phyloP scores from a whole-genome alignment of 2,113 vertebrate genomes.

The Neoarius graeffei region DNA sequence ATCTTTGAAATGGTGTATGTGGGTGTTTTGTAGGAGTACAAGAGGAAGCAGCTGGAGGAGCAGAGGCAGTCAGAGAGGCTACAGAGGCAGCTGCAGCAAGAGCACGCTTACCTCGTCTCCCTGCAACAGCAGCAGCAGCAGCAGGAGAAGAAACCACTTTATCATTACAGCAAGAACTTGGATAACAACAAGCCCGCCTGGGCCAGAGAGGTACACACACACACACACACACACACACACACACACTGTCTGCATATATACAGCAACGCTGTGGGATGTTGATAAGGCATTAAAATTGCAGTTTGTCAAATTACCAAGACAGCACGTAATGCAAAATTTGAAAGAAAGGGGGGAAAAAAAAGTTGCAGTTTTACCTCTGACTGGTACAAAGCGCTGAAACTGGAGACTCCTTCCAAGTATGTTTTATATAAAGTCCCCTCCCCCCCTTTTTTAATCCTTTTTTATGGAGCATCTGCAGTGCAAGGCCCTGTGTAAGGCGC shows the following conservation, averaged over 20 bases:
- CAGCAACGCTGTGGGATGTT: neutral
- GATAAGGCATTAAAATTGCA: neutral
- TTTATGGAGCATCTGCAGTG: neutral
- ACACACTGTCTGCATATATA: neutral
- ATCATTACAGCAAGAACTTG: conserved; percentile 84
- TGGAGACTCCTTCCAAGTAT: neutral
- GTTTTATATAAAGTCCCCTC: neutral
- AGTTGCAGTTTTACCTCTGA: neutral
- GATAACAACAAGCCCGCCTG: conserved; percentile 87
- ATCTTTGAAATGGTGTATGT: conserved; percentile 12
- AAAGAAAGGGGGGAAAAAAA: neutral
- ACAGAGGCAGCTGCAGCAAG: conserved; percentile 91
- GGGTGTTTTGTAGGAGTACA: conserved; percentile 80
- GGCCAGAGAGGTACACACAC: conserved; percentile 82
- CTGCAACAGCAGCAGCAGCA: conserved; percentile 74
- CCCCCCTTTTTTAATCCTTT: no score
- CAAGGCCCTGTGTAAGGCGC: neutral
- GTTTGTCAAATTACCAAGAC: neutral
- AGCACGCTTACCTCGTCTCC: conserved; percentile 89
- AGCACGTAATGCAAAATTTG: neutral
- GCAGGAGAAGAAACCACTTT: conserved; percentile 83
- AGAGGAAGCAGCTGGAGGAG: conserved; percentile 91
- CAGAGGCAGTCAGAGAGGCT: conserved; percentile 88
- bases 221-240: conserved; percentile 1
- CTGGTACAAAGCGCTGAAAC: neutral